Evolutionary conservation across 2,888 invertebrate genomes (phyloP), one percentile per base, ranked within the genome.

Genomic region (Mystacides longicornis): DNA sequence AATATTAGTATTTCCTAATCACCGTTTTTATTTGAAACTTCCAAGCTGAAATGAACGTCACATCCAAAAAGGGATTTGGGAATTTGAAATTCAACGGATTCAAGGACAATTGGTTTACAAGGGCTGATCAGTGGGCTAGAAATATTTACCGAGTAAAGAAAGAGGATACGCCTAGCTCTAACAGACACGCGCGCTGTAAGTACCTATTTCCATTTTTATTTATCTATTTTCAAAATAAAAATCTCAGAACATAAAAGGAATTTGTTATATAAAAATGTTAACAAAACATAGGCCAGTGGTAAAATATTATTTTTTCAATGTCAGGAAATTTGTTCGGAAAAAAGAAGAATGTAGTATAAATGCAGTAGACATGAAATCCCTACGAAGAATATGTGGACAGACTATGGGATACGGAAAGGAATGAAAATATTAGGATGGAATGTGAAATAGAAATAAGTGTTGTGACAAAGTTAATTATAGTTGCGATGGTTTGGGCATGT

Each of bases 61-160:
- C 37, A 14, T n/a, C 3, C 16, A 37, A 37, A n/a, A 14, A 16
- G 16, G 27, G 27, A 27, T 27, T 27, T 7, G 14, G 3, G n/a
- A 37, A 37, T 37, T 14, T 14, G 3, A 37, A 37, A 37, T 37
- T 37, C 16, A 14, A 37, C 14, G 37, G 46, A 3, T 5, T 11
- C 4, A 46, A 21, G 19, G 46, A 46, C 14, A 46, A 46, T 21
- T 46, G 46, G 46, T 21, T 46, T 14, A 46, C 19, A 4, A 46
- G 21, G 14, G 46, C 46, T 11, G 46, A 46, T 20, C 46, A 46
- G 19, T 46, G 46, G 46, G 46, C 19, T 14, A 46, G 46, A 46
- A 19, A 14, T 19, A 46, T 46, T 9, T 46, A 46, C 14, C 9
- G 19, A 21, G 19, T 21, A 3, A 46, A 46, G 21, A 21, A 21